Percentiles rank a stretch among this genome's conserved stretches.
phyloP scores from a whole-genome alignment of 2,113 vertebrate species.

The Hydrolagus affinis region DNA sequence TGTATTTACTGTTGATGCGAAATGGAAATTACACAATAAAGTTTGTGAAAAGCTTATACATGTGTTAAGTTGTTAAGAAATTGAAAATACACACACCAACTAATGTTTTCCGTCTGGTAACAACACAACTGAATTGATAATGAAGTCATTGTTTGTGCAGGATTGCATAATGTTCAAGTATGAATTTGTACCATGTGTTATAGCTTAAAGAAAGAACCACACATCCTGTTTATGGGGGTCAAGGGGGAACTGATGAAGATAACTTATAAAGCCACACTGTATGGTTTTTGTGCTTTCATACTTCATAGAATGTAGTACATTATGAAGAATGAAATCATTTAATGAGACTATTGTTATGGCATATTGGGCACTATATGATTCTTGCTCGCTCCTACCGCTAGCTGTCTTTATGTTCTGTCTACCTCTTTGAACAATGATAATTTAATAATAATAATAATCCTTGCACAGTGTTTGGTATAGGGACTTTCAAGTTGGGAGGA shows the following conservation, averaged over 20 bases:
- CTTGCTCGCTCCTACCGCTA: background rate
- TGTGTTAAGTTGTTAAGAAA: background rate
- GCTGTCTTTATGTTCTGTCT: too few relatives aligned
- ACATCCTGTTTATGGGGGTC: conserved; percentile 22
- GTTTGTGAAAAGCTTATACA: too few relatives aligned
- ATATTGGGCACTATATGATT: too few relatives aligned
- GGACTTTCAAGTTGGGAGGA: too few relatives aligned
- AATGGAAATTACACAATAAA: too few relatives aligned
- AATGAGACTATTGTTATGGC: background rate
- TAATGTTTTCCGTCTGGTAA: conserved; percentile 12
- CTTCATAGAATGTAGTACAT: background rate
- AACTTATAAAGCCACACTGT: background rate
- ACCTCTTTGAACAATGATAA: too few relatives aligned
- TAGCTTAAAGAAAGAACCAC: conserved; percentile 8
- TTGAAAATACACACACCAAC: background rate
- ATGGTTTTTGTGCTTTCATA: background rate
- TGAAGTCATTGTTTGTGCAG: conserved; percentile 19
- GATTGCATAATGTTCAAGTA: background rate
- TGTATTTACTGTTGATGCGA: too few relatives aligned
- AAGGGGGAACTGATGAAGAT: background rate
- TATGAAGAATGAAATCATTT: background rate
- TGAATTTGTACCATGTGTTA: conserved; percentile 24
- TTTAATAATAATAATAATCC: too few relatives aligned
- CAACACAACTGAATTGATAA: conserved; percentile 18
- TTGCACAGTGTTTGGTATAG: too few relatives aligned